Evolutionary conservation across 2,888 invertebrate species (phyloP).

Genomic region (Rhingia campestris): DNA sequence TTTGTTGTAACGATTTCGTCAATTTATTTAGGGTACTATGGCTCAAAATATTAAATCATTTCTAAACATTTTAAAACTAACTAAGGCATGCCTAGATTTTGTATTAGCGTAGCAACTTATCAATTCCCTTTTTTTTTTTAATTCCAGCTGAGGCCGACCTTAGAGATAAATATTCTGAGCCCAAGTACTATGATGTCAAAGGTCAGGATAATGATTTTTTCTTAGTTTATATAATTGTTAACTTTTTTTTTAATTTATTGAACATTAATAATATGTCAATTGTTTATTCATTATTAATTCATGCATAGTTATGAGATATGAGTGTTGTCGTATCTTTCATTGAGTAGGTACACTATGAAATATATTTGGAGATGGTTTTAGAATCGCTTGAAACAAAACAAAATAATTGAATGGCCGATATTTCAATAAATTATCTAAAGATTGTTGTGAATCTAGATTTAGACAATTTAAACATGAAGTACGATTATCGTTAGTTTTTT

Average conservation of each 20-base stretch:
- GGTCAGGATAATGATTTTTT: conserved; percentile 76
- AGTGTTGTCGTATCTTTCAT: too few species aligned
- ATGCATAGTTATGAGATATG: too few species aligned
- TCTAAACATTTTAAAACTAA: neutral
- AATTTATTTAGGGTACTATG: conserved; percentile 49
- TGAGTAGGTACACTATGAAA: too few species aligned
- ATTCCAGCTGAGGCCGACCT: conserved; percentile 80
- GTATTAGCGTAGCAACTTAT: conserved; percentile 25
- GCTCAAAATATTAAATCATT: conserved; percentile 65
- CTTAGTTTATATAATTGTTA: neutral
- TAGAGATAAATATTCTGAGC: conserved; percentile 79
- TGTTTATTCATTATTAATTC: neutral
- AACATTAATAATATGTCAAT: neutral
- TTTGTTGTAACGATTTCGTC: too few species aligned
- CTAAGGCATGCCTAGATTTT: neutral
- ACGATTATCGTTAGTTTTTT: too few species aligned
- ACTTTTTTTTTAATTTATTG: neutral
- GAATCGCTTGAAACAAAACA: too few species aligned
- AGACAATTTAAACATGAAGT: too few species aligned
- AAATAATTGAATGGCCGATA: too few species aligned
- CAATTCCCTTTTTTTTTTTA: conserved; percentile 70
- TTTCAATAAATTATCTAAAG: too few species aligned
- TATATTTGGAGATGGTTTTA: too few species aligned
- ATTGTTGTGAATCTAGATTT: too few species aligned
- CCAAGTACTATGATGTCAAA: conserved; percentile 80